Percentiles rank a stretch among this genome's conserved stretches.
Conservation (phyloP, 1,140 invertebrate genomes). For the Drosophila albomicans region DNA sequence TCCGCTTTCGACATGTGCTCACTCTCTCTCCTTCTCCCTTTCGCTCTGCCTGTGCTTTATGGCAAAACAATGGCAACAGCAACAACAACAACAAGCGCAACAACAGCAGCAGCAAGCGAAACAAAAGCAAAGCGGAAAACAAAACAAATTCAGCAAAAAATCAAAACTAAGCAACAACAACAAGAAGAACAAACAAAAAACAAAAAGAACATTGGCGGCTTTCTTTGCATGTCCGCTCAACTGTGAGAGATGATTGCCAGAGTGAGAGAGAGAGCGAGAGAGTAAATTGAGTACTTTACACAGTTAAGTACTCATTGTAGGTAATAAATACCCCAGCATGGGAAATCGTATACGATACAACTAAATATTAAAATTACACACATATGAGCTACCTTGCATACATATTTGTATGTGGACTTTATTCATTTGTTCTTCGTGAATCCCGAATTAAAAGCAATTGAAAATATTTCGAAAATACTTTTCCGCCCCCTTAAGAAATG, state of each 20-base stretch:
- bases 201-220: constrained; percentile 70
- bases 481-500: too few species aligned
- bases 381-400: not conserved
- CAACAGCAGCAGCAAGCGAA: constrained; percentile 16
- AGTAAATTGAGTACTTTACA: constrained; percentile 40
- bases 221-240: constrained; percentile 46
- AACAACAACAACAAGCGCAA: constrained; percentile 24
- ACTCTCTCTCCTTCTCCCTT: not conserved
- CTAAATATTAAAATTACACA: constrained; percentile 12
- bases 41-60: constrained; percentile 7
- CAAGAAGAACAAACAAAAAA: not conserved
- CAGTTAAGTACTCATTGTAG: constrained; percentile 25
- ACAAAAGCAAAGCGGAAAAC: constrained; percentile 31
- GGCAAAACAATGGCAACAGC: constrained; percentile 31
- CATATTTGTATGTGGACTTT: constrained; percentile 14
- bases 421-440: constrained; percentile 21
- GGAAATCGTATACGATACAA: constrained; percentile 24
- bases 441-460: constrained; percentile 2
- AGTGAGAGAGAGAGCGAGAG: not conserved
- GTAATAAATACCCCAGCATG: constrained; percentile 15
- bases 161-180: constrained; percentile 24
- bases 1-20: constrained; percentile 35
- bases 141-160: constrained; percentile 3
- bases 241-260: constrained; percentile 25
- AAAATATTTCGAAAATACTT: not conserved